Evolutionary conservation across 2,888 invertebrate genomes (phyloP), one percentile per base, ranked within the genome.

Genomic region (Ennomos fuscantarius): DNA sequence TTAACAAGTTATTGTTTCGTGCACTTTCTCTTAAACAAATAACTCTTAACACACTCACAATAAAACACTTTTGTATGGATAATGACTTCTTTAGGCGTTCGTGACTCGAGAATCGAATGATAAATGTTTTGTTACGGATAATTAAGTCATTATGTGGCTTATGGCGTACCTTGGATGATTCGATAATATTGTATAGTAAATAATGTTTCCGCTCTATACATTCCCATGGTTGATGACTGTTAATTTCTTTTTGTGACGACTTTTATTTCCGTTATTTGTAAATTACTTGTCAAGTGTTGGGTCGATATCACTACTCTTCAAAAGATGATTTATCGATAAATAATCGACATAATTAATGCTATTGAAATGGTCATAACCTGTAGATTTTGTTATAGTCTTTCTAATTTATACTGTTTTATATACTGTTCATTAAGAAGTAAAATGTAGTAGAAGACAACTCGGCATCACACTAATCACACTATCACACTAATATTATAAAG

Each of bases 1-100:
- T 69, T 71, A 73, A 71, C 68, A 70, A 72, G 63, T 69, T 55
- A 71, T 76, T 76, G 75, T 77, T 72, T 74, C 63, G 59, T 61
- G 62, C 63, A 72, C 77, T 77, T 78, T 78, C 78, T 73, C 68
- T 53, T 66, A 64, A 66, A 70, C 69, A 47, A 55, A 66, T 68
- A 74, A 66, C 24, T 54, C 35, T 46, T 52, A 44, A 36, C 15
- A 68, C 66, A 62, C 41, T 12, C 46, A 56, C 49, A 55, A 62
- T 62, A 66, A 59, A 58, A 48, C 44, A 54, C 40, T 58, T 59
- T 57, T 57, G 39, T 47, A 57, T 57, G 46, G 46, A 44, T 63
- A 62, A 65, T 64, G 58, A 64, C 60, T 65, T 68, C 49, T 68
- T 68, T 54, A 61, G 49, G 41, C 47, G 43, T 64, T 60, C 63